Evolutionary conservation across 2,888 invertebrate species (phyloP), one percentile per base, ranked within the genome.

Genomic region (Tinea pellionella): DNA sequence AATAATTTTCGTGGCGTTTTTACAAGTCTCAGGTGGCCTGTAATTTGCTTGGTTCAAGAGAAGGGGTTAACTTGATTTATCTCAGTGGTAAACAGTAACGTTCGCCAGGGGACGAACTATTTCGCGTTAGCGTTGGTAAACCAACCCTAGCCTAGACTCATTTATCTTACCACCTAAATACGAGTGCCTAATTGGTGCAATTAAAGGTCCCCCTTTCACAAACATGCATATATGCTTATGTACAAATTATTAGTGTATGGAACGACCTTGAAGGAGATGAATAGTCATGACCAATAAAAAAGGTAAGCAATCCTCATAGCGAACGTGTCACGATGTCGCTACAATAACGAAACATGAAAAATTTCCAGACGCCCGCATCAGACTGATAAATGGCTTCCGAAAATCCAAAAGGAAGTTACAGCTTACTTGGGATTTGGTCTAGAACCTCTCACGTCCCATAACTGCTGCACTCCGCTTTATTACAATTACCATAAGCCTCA

Each of bases 401-500:
- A 88, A 88, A 88, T 88, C 88, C 88, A 87, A 88, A 88, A 88
- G 88, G 88, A 88, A 88, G 88, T 88, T 87, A 88, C 87, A 88
- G 88, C 88, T 88, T 88, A 88, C 81, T 84, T 76, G 85, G 88
- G 88, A 88, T 88, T 88, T 88, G 84, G 87, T 86, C 87, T 86
- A 86, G 87, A 87, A 85, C 86, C 87, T 87, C 87, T 86, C 86
- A 86, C 86, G 86, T 86, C 79, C 85, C 86, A 86, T 87, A 87
- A 87, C 86, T 86, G 86, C 84, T 84, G 87, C 86, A 87, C 87
- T 87, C 84, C 86, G 86, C 87, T 87, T 87, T 87, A 87, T 87
- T 87, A 87, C 87, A 87, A 87, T 87, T 87, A 87, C 84, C 80
- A 84, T 87, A 87, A 87, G 87, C 87, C 85, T 85, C 86, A 87